These are phyloP conservation scores for Salmo trutta DNA, from an alignment of 2,797 vertebrate species.

Conservation along the genomic window DNA sequence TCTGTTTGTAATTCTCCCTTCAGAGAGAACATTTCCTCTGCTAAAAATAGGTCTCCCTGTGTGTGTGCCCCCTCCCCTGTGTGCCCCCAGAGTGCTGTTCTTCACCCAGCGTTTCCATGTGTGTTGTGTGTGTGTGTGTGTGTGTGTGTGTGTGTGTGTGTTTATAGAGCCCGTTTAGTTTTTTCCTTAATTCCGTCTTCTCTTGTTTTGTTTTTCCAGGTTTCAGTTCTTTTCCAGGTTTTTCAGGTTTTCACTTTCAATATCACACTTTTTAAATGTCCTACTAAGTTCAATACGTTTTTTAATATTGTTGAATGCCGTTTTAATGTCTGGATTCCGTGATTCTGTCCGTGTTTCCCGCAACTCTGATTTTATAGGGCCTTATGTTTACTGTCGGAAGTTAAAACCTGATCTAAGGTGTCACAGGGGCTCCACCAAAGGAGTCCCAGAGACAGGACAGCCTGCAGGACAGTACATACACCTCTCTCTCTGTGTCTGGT, in stretches of 20 bases:
- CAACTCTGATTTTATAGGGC: neutral
- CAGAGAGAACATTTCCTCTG: constrained; percentile 72
- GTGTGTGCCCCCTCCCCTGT: constrained; percentile 42
- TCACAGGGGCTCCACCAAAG: constrained; percentile 19
- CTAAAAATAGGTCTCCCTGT: constrained; percentile 71
- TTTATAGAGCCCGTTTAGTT: constrained; percentile 32
- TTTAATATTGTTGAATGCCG: no score
- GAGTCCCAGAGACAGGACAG: constrained; percentile 23
- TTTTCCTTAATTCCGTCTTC: no score
- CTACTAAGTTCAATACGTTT: no score
- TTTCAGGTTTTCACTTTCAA: no score
- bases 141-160: constrained; percentile 21
- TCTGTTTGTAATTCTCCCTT: constrained; percentile 80
- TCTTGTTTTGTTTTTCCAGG: no score
- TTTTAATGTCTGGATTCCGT: no score
- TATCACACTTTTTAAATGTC: no score
- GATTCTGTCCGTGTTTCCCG: no score
- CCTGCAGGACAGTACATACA: neutral
- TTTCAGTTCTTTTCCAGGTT: no score
- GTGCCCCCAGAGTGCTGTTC: constrained; percentile 63
- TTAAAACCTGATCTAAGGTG: constrained; percentile 33
- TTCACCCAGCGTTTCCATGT: constrained; percentile 37
- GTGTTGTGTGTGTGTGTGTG: constrained; percentile 18
- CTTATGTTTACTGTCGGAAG: constrained; percentile 41
- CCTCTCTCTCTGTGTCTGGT: neutral